Conservation (phyloP, 2,797 vertebrate species). For the Psittacula echo region DNA sequence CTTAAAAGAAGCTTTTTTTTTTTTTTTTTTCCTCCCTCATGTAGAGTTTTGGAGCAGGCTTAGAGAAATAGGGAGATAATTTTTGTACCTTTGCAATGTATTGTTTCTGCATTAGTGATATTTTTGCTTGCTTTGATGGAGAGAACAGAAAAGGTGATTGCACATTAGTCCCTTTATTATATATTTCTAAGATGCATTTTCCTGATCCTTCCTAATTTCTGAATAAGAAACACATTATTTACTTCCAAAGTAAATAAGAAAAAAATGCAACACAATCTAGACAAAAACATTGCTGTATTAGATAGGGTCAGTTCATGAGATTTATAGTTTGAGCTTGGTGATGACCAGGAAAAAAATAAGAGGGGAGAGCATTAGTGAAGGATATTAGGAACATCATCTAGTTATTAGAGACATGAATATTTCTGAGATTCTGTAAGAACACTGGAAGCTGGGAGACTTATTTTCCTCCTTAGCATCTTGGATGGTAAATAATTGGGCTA, state of each 20-base stretch:
- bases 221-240: background rate
- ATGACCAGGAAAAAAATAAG: background rate
- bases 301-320: background rate
- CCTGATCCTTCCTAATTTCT: background rate
- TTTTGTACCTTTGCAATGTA: background rate
- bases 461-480: constrained; percentile 9
- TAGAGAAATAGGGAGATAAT: background rate
- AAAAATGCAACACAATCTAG: background rate
- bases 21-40: accelerated
- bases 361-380: background rate
- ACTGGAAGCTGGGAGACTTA: background rate
- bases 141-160: constrained; percentile 5
- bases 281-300: background rate
- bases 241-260: constrained; percentile 27
- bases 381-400: background rate
- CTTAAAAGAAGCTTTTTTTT: background rate
- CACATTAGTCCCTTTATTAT: background rate
- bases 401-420: background rate
- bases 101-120: background rate
- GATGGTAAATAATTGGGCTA: constrained; percentile 36
- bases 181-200: constrained; percentile 14
- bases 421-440: background rate
- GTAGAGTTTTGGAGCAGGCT: background rate
- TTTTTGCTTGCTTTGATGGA: constrained; percentile 8
- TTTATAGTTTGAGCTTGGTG: background rate